These are phyloP conservation scores for Idaea biselata DNA, from an alignment of 2,888 invertebrate genomes.

Conservation along the genomic window DNA sequence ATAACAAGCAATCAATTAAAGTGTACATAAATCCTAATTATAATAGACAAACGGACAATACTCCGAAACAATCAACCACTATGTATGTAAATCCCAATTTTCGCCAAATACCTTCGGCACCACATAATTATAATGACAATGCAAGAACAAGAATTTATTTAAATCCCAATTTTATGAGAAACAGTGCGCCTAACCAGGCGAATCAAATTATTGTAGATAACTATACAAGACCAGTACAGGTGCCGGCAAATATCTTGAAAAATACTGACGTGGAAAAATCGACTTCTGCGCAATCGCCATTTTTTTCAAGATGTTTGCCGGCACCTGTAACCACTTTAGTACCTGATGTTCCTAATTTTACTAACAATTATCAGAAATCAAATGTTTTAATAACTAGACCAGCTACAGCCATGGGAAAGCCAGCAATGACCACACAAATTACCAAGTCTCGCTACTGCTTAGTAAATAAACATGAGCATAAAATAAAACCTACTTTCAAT, in stretches of 20 bases:
- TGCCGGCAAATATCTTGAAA: no score
- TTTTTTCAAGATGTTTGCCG: no score
- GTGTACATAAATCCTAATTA: constrained; percentile 73
- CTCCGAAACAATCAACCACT: constrained; percentile 13
- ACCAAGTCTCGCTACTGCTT: constrained; percentile 54
- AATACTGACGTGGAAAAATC: no score
- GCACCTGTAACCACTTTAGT: constrained; percentile 3
- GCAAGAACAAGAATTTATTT: constrained; percentile 62
- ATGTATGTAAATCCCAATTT: constrained; percentile 64
- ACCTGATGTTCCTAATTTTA: constrained; percentile 5
- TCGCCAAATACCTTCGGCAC: constrained; percentile 22
- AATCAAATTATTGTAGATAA: neutral
- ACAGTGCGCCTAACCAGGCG: neutral
- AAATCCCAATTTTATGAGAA: constrained; percentile 68
- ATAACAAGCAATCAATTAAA: constrained; percentile 36
- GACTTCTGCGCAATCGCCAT: no score
- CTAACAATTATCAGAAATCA: neutral
- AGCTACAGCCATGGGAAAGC: constrained; percentile 8
- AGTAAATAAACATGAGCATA: constrained; percentile 36
- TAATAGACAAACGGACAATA: constrained; percentile 34
- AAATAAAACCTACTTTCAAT: constrained; percentile 27
- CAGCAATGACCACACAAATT: constrained; percentile 12
- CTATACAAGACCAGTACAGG: neutral
- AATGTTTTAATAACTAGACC: constrained; percentile 21
- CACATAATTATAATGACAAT: constrained; percentile 17